Conservation (phyloP, 1,140 invertebrate species). For the Anoplophora glabripennis region DNA sequence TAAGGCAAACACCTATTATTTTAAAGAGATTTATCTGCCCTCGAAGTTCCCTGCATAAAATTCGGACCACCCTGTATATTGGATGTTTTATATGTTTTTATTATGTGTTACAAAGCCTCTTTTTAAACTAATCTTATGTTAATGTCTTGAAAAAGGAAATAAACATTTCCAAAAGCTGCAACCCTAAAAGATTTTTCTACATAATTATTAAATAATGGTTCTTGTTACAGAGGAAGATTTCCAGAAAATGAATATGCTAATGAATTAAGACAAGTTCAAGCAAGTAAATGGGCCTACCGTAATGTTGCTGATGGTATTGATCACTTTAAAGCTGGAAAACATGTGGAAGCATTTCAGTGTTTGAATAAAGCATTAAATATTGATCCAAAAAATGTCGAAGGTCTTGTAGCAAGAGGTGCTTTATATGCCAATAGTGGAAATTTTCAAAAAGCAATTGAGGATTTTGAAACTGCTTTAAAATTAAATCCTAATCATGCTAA, state of each 20-base stretch:
- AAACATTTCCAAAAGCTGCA: too few species aligned
- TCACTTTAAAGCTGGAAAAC: conserved; percentile 86
- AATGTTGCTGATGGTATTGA: conserved; percentile 90
- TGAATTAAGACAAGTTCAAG: conserved; percentile 82
- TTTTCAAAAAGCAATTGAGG: conserved; percentile 89
- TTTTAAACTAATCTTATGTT: too few species aligned
- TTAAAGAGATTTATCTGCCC: too few species aligned
- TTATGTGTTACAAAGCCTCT: too few species aligned
- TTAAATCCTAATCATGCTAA: conserved; percentile 89
- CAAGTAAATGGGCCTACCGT: conserved; percentile 88
- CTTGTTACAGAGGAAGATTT: conserved; percentile 64
- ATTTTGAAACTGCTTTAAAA: conserved; percentile 88
- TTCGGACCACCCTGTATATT: too few species aligned
- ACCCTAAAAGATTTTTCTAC: too few species aligned
- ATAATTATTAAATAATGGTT: not conserved
- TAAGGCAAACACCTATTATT: too few species aligned
- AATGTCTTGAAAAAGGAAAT: too few species aligned
- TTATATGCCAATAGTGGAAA: conserved; percentile 91
- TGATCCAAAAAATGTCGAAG: conserved; percentile 91
- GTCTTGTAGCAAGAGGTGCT: conserved; percentile 87
- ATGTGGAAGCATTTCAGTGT: conserved; percentile 91
- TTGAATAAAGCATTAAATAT: conserved; percentile 91
- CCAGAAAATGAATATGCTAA: conserved; percentile 76
- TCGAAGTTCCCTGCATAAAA: too few species aligned
- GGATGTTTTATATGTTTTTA: too few species aligned